Base-by-base conservation (phyloP, 1,140 invertebrate genomes). In the Mycetomoellerius zeteki region DNA sequence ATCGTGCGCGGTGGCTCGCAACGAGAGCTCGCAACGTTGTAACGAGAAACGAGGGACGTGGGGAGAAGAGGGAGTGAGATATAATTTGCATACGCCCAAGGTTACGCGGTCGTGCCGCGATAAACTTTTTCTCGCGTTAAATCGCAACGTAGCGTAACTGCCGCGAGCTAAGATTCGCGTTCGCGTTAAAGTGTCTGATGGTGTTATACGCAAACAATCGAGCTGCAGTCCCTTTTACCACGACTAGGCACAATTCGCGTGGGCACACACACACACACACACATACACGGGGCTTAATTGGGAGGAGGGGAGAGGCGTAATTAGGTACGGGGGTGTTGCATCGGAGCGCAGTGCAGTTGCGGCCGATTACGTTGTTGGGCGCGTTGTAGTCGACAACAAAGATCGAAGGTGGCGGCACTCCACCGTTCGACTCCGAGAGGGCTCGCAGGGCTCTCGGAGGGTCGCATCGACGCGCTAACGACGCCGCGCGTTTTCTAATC, bases 401-500 rank as follows among this genome's bases (percentile, higher is more conserved):
- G 67, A 73, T 82, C 80, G 54, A 47, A 37, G 7, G 33, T n/a
- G 67, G 52, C 3, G 52, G 78, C 12, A 30, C 19, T 47, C 71
- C 56, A 3, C 0, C 30, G 19, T 14, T 78, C 37, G 37, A 50
- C 37, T 21, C 54, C 24, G 16, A 30, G 0, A 30, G 14, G 24
- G 43, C 67, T 67, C 37, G 37, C 12, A n/a, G 21, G 30, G 69
- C 19, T 14, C n/a, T 62, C 69, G 56, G 37, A 60, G 30, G 58
- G 47, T 84, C 69, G 80, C 69, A 47, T 43, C 78, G 78, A 16
- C 64, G 30, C 75, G 7, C 52, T 81, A 86, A 87, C 86, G 80
- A 90, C 43, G 80, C 62, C 24, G 86, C 81, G 64, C 85, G 43
- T 88, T 87, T 89, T 87, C 80, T 73, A 71, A 60, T 64, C n/a